phyloP scores from a whole-genome alignment of 2,113 vertebrate genomes.

The Elaphurus davidianus region DNA sequence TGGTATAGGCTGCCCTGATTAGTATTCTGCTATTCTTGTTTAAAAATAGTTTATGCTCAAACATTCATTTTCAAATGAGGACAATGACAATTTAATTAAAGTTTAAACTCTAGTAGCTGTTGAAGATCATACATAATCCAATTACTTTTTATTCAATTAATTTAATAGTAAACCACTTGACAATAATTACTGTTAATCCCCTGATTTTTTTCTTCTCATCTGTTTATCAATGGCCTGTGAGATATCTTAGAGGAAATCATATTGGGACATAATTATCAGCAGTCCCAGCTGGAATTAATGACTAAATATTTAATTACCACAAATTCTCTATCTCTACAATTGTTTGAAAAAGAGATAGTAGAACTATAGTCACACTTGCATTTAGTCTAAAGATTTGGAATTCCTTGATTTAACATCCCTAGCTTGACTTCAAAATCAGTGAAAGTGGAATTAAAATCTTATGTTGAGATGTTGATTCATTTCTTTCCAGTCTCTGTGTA shows the following conservation, averaged over 20 bases:
- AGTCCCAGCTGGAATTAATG: slow-evolving; percentile 67
- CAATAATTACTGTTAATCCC: slow-evolving; percentile 80
- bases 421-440: background rate
- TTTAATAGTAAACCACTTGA: slow-evolving; percentile 81
- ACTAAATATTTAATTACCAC: slow-evolving; percentile 72
- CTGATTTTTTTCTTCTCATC: slow-evolving; percentile 76
- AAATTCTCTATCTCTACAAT: slow-evolving; percentile 1
- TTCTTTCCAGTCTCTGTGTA: background rate
- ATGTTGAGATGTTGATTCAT: background rate
- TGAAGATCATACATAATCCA: slow-evolving; percentile 82
- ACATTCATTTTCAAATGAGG: slow-evolving; percentile 68
- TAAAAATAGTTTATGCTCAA: slow-evolving; percentile 74
- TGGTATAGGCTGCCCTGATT: slow-evolving; percentile 30
- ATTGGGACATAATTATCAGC: slow-evolving; percentile 76
- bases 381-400: background rate
- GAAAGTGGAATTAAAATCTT: background rate
- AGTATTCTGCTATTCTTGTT: slow-evolving; percentile 49
- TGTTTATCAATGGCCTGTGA: slow-evolving; percentile 79
- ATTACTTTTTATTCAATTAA: slow-evolving; percentile 83
- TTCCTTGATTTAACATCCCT: background rate
- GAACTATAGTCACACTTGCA: background rate
- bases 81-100: slow-evolving; percentile 84
- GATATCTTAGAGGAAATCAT: slow-evolving; percentile 80
- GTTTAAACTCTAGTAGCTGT: slow-evolving; percentile 75
- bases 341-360: slow-evolving; percentile 36